Evolutionary conservation across 2,113 vertebrate genomes (phyloP).

Genomic region (western clawed frog (Xenopus tropicalis)): UCB_Xtro_10.0 CM004448.2:108439501-108440000

Average conservation of each 20-base stretch:
- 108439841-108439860: constrained; percentile 80
- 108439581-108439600: no score
- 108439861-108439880: constrained; percentile 75
- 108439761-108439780: constrained; percentile 70
- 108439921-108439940: constrained; percentile 80
- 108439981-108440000: constrained; percentile 47
- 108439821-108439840: constrained; percentile 72
- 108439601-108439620: no score
- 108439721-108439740: constrained; percentile 18
- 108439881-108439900: constrained; percentile 50
- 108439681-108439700: no score
- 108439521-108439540: no score
- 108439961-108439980: constrained; percentile 80
- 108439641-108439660: no score
- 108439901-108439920: constrained; percentile 74
- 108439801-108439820: constrained; percentile 80
- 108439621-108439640: no score
- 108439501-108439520: no score
- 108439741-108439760: constrained; percentile 56
- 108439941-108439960: constrained; percentile 74
- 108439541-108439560: no score
- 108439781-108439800: constrained; percentile 61
- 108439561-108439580: no score
- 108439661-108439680: no score
- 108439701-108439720: constrained; percentile 1